Evolutionary conservation across 92 coral and sea anemone species (phyloP), one percentile per base, ranked within the genome.

Genomic region (Porites rus): DNA sequence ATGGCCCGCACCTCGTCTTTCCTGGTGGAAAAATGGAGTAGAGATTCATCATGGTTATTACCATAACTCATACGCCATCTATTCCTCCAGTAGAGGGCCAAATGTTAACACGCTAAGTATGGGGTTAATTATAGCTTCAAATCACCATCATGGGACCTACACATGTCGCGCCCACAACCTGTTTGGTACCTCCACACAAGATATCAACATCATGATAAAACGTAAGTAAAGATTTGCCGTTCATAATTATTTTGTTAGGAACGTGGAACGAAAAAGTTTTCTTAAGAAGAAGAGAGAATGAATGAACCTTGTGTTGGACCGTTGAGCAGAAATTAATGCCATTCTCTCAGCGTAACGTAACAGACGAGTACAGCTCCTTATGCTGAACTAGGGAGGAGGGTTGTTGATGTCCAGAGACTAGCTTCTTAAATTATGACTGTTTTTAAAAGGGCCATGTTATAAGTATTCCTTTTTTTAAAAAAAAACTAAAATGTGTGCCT

Each of bases 151-250:
- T n/a, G 77, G 60, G 1, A 81, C 20, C 1, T 38, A 56, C 65
- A 59, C 77, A 3, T 81, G 86, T n/a, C 78, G 86, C 14, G 86
- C 77, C 70, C 69, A 81, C 9, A 81, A 71, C 70, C 4, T 38
- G 13, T 81, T 70, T 31, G 86, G 86, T 0, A 69, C 77, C 18
- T n/a, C 86, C n/a, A 54, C 14, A 64, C 38, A 38, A 51, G 28
- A 72, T 20, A 22, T 81, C 18, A 38, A 1, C 8, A 38, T 81
- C 38, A 58, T 31, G 66, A 77, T 81, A 8, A 81, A 72, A 70
- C 76, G 86, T 81, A 43, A 81, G 85, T 25, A 25, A 28, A 24
- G 31, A 51, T 74, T 67, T 24, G 46, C 46, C 17, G 11, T 22
- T 13, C 7, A 69, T 20, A 9, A 69, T 22, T 22, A 69, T 5